phyloP scores from a whole-genome alignment of 2,113 vertebrate species.

The Indri indri region DNA sequence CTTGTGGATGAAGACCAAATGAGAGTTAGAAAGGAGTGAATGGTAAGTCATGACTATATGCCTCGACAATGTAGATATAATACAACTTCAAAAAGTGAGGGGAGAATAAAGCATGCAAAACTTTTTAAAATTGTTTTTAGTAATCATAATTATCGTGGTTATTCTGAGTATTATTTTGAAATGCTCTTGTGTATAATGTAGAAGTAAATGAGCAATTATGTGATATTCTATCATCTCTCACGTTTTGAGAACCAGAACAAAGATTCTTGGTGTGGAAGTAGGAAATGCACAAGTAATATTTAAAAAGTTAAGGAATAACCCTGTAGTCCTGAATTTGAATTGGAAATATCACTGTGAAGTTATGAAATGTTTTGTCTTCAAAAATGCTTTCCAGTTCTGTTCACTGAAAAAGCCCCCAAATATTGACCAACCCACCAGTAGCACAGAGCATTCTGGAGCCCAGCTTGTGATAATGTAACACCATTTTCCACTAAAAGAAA shows the following conservation, averaged over 20 bases:
- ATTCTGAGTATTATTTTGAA: not conserved
- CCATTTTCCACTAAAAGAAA: not conserved
- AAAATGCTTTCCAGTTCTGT: not conserved
- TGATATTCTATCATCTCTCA: not conserved
- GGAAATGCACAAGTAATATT: not conserved
- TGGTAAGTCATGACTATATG: not conserved
- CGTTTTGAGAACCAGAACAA: not conserved
- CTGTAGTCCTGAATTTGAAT: not conserved
- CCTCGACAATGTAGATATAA: not conserved
- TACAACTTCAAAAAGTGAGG: not conserved
- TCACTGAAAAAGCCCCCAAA: not conserved
- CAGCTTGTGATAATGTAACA: not conserved
- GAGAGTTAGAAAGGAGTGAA: not conserved
- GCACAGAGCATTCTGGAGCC: not conserved
- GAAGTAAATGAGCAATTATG: not conserved
- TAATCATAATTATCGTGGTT: not conserved
- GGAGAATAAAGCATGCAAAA: not conserved
- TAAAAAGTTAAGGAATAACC: not conserved
- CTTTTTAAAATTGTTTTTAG: not conserved
- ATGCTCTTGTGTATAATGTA: not conserved
- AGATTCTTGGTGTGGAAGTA: not conserved
- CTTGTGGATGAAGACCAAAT: not conserved
- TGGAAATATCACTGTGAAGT: not conserved
- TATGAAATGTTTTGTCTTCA: conserved; percentile 11
- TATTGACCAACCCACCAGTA: not conserved